Evolutionary conservation across 2,113 vertebrate genomes (phyloP).

Genomic region (Chrysemys picta): DNA sequence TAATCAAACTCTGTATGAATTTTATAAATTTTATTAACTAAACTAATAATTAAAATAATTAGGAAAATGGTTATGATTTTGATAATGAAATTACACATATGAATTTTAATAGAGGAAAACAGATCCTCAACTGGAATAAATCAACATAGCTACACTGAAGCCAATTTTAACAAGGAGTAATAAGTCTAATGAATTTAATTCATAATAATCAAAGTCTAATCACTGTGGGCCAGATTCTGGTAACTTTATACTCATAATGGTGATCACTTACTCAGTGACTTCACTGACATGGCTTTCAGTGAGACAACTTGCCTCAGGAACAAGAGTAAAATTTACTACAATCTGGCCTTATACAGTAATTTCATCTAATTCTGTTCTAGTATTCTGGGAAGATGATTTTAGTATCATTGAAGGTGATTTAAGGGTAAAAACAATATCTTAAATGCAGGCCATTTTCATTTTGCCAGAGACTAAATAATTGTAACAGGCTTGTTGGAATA

Average conservation of each 20-base stretch:
- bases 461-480: neutral
- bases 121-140: neutral
- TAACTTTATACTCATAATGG: neutral
- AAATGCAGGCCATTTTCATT: neutral
- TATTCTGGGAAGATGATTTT: neutral
- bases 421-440: neutral
- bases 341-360: neutral
- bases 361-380: neutral
- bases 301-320: neutral
- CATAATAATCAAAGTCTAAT: neutral
- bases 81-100: neutral
- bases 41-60: neutral
- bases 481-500: rapidly evolving
- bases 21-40: neutral
- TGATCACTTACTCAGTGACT: neutral
- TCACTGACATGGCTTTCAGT: neutral
- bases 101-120: neutral
- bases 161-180: neutral
- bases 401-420: neutral
- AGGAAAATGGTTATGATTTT: neutral
- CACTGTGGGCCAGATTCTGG: neutral
- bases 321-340: neutral
- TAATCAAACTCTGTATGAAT: neutral
- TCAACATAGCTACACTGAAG: neutral
- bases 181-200: neutral